Evolutionary conservation across 2,888 invertebrate species (phyloP).

Genomic region (Standfussiana lucernea): DNA sequence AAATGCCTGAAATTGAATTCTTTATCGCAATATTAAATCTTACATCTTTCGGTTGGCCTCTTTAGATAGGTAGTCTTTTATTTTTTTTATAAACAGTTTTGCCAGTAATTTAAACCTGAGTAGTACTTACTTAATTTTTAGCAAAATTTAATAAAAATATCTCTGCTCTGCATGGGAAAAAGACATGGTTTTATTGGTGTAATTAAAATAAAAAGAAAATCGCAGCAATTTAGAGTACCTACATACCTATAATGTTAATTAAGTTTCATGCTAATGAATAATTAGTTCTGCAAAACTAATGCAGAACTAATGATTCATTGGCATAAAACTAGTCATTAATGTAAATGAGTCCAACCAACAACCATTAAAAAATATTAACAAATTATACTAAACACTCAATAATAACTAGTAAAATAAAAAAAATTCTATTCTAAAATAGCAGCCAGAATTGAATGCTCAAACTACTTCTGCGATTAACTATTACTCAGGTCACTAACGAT

Average conservation of each 20-base stretch:
- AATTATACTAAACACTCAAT: neutral
- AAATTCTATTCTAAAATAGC: conserved; percentile 31
- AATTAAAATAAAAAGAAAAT: neutral
- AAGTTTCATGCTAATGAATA: too few species aligned
- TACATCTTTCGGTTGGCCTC: neutral
- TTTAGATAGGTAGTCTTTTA: neutral
- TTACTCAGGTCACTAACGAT: conserved; percentile 65
- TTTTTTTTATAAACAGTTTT: neutral
- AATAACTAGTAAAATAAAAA: neutral
- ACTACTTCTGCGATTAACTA: conserved; percentile 64
- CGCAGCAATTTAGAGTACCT: neutral
- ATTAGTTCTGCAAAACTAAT: too few species aligned
- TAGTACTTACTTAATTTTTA: neutral
- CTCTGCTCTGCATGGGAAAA: neutral
- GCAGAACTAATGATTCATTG: neutral
- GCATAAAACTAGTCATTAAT: neutral
- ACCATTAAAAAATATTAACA: neutral
- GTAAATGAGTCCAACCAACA: neutral
- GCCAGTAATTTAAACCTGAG: neutral
- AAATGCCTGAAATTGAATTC: conserved; percentile 14
- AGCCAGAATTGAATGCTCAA: conserved; percentile 46
- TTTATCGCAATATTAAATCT: conserved; percentile 14
- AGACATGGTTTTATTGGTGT: neutral
- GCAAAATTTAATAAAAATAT: neutral
- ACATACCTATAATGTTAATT: too few species aligned